Evolutionary conservation across 2,888 invertebrate genomes (phyloP), one percentile per base, ranked within the genome.

Genomic region (Ischnus inquisitorius): DNA sequence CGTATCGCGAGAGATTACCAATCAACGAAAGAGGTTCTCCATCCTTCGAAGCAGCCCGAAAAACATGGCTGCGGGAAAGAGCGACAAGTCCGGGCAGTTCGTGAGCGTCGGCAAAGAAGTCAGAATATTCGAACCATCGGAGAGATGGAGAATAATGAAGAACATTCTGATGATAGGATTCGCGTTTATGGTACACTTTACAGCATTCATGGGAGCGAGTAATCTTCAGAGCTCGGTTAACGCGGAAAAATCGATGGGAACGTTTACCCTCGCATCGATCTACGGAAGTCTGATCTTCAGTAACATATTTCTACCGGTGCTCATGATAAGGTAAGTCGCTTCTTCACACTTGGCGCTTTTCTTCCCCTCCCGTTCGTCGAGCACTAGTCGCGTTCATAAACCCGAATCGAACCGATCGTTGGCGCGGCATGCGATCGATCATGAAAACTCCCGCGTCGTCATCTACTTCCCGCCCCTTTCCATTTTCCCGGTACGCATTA

Each of bases 121-220:
- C 0, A 68, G 67, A 0, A 85, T 79, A 22, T 92, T 91, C 43
- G 57, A 89, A 19, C 94, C 95, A 1, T 94, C 95, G 34, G 97
- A 97, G 91, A 95, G 95, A 94, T 95, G 96, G 95, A 95, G 97
- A 64, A 98, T 98, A 90, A 95, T 97, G 91, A 96, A 96, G 90
- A 98, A 98, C 93, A 96, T 98, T 60, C 94, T 97, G 84, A 95
- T 98, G 48, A 96, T 98, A 71, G 97, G 98, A 1, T 94, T 97
- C 83, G 98, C 98, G 0, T 98, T 98, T 94, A 97, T 98, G 96
- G 95, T 98, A 88, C 97, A 98, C 88, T 98, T 99, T 94, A 98
- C 98, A 0, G 98, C 98, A 4, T 99, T 98, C 93, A 97, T 97
- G 94, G 97, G 97, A 3, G 96, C 97, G 1, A 96, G 97, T 69